phyloP scores from a whole-genome alignment of 2,888 invertebrate species.

The Noctua comes region DNA sequence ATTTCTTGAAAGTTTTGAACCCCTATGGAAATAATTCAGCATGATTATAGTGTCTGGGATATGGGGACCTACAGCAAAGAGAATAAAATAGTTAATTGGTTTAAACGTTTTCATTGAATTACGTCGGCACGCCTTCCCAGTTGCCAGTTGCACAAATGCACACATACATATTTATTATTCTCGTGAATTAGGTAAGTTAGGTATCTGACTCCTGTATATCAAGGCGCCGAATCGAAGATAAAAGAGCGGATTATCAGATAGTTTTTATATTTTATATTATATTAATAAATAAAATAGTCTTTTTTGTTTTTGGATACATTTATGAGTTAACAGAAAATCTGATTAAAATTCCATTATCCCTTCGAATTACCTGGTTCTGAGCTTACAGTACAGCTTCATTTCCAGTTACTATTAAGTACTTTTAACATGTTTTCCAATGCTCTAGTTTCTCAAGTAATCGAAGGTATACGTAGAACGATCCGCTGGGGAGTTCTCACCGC shows the following conservation, averaged over 20 bases:
- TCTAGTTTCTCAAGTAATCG: slow-evolving; percentile 69
- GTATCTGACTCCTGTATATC: not conserved
- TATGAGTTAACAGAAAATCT: not conserved
- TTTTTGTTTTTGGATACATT: not conserved
- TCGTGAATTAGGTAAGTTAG: not conserved
- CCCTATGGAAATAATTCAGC: slow-evolving; percentile 20
- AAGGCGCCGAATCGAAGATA: not conserved
- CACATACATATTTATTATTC: slow-evolving; percentile 4
- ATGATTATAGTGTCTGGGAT: slow-evolving; percentile 23
- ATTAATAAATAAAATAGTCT: not conserved
- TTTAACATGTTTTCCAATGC: slow-evolving; percentile 44
- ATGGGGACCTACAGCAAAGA: slow-evolving; percentile 13
- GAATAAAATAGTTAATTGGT: slow-evolving; percentile 13
- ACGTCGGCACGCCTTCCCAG: not conserved
- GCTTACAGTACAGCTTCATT: not conserved
- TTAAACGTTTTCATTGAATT: slow-evolving; percentile 28
- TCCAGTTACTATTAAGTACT: slow-evolving; percentile 28
- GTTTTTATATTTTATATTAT: too few relatives aligned
- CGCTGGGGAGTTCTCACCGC: slow-evolving; percentile 73
- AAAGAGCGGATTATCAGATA: not conserved
- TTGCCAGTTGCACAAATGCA: not conserved
- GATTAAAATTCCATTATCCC: not conserved
- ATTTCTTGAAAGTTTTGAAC: slow-evolving; percentile 59
- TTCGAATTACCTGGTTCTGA: not conserved
- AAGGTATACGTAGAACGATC: slow-evolving; percentile 75